These are phyloP conservation scores for Eupithecia centaureata DNA, from an alignment of 2,888 invertebrate genomes.

Conservation along the genomic window DNA sequence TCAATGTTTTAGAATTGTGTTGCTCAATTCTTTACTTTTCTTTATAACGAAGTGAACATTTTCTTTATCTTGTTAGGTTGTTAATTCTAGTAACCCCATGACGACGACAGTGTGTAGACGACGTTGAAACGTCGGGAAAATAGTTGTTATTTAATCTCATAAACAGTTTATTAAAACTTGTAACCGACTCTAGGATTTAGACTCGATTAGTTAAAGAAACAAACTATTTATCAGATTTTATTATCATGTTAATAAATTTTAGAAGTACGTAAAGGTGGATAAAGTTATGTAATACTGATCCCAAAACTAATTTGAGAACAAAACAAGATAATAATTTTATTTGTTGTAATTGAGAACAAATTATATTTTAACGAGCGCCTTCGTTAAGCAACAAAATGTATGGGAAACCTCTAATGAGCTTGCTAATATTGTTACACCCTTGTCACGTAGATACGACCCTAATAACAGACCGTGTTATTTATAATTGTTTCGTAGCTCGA, in stretches of 20 bases:
- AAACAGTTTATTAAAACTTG: too few species aligned
- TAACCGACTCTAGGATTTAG: too few species aligned
- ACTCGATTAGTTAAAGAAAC: not conserved
- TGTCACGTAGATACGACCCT: slow-evolving; percentile 39
- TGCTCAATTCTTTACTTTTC: too few species aligned
- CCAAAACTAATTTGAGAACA: not conserved
- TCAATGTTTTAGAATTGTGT: too few species aligned
- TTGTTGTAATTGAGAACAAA: slow-evolving; percentile 5
- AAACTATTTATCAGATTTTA: not conserved
- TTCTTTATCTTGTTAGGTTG: too few species aligned
- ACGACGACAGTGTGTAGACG: too few species aligned
- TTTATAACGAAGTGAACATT: too few species aligned
- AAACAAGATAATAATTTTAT: not conserved
- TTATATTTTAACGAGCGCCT: slow-evolving; percentile 10
- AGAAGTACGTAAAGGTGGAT: not conserved
- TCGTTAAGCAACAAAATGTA: slow-evolving; percentile 8
- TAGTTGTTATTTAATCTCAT: too few species aligned
- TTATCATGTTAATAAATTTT: not conserved
- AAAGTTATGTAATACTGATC: not conserved
- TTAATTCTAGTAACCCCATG: too few species aligned
- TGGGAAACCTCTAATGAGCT: slow-evolving; percentile 43
- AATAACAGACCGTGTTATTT: slow-evolving; percentile 11
- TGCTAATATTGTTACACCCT: slow-evolving; percentile 47
- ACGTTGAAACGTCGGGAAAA: too few species aligned
- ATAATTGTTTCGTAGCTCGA: not conserved